phyloP scores from a whole-genome alignment of 2,113 vertebrate genomes.

The Microcebus murinus region DNA sequence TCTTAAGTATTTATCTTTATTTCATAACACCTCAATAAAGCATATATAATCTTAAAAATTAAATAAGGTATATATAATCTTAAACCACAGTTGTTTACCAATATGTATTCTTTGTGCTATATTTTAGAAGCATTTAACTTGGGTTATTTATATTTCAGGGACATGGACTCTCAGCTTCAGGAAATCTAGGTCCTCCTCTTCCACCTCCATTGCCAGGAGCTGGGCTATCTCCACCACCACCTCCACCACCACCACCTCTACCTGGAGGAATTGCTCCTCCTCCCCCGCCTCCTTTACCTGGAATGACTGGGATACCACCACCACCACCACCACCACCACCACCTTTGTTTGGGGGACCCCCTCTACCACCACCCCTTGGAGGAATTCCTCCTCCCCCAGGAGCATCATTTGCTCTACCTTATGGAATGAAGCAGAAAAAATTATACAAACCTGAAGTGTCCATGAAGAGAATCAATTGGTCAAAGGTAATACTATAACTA shows the following conservation, averaged over 20 bases:
- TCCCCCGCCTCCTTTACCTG: constrained; percentile 86
- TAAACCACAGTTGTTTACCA: neutral
- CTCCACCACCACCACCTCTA: constrained; percentile 82
- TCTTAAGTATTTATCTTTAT: neutral
- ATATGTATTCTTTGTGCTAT: neutral
- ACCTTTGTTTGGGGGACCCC: constrained; percentile 76
- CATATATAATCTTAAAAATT: neutral
- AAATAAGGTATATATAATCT: neutral
- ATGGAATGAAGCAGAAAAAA: constrained; percentile 95
- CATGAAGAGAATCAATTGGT: constrained; percentile 99
- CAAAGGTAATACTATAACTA: constrained; percentile 89
- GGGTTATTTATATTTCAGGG: constrained; percentile 53
- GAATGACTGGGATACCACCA: constrained; percentile 79
- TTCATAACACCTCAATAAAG: neutral
- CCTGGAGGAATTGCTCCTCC: constrained; percentile 83
- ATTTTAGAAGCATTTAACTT: neutral
- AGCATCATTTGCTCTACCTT: constrained; percentile 85
- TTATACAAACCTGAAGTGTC: constrained; percentile 91
- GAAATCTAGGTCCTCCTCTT: constrained; percentile 72
- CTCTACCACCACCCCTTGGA: constrained; percentile 80
- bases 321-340: constrained; percentile 82
- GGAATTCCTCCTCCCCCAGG: constrained; percentile 49
- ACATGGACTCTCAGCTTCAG: neutral
- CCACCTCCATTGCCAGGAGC: constrained; percentile 80
- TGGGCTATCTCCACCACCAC: constrained; percentile 75